Base-by-base conservation (phyloP, 2,797 vertebrate species). In the Agapornis canus region DNA sequence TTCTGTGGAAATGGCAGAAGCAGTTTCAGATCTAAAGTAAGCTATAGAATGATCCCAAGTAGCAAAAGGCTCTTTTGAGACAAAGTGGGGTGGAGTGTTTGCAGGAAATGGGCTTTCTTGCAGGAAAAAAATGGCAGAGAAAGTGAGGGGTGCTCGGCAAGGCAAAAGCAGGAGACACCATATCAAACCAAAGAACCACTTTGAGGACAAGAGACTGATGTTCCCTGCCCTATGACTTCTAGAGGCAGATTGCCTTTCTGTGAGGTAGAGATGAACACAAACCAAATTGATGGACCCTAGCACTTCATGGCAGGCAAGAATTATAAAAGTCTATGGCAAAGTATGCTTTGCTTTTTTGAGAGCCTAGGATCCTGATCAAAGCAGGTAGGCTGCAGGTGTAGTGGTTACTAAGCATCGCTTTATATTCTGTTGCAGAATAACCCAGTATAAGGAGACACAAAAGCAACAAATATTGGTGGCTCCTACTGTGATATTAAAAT, bases 21-120 rank as follows among this genome's bases (percentile, higher is more conserved):
- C 23, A 9, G 12, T 64, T 76, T 76, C 49, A 79, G 26, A 75
- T 26, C 18, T 29, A 63, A 82, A 86, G 59, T n/a, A 49, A 26
- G 22, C 23, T 40, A 21, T 9, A 75, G 40, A 75, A 54, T 7
- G 17, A 81, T 21, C 7, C 2, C 1, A 37, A 59, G 21, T 40
- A 42, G n/a, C 4, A 59, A 52, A 25, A 68, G 8, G 9, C n/a
- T 51, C 42, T 83, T 45, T 13, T 61, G 10, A 73, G 35, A 78
- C 0, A 20, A 15, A 14, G 5, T 27, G 54, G 4, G 23, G 21
- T 1, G 6, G 29, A 6, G 3, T 4, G 5, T 26, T 32, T 61
- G 17, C 13, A 79, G 63, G 14, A 77, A 81, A 51, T 21, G 1
- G 2, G 10, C 21, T 35, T 61, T 47, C 47, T 61, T 26, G 20